These are phyloP conservation scores for Brachionus paranguensis DNA, from an alignment of 1,140 invertebrate species.

Conservation along the genomic window DNA sequence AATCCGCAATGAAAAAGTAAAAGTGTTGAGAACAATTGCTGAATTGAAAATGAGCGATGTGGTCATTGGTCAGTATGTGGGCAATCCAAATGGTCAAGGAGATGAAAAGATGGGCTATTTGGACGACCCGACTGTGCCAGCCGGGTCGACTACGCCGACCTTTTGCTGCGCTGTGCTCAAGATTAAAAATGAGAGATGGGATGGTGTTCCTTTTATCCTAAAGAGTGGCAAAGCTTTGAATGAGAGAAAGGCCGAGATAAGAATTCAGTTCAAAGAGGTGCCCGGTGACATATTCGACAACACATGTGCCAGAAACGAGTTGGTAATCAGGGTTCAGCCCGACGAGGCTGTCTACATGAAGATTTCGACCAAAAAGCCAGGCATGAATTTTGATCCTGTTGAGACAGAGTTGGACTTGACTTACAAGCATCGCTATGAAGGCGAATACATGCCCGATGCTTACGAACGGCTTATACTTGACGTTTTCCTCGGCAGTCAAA, in stretches of 20 bases:
- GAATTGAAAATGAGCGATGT: slow-evolving; percentile 73
- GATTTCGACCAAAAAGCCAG: slow-evolving; percentile 95
- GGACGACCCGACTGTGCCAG: slow-evolving; percentile 87
- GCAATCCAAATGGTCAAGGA: slow-evolving; percentile 71
- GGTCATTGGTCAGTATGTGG: slow-evolving; percentile 93
- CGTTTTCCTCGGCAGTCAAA: slow-evolving; percentile 93
- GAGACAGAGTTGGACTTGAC: slow-evolving; percentile 96
- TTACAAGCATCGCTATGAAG: slow-evolving; percentile 83
- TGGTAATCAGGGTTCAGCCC: slow-evolving; percentile 95
- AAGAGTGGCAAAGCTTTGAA: slow-evolving; percentile 67
- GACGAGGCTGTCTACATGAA: slow-evolving; percentile 97
- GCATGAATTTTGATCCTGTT: slow-evolving; percentile 90
- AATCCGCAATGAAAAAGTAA: slow-evolving; percentile 92
- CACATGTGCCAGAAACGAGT: slow-evolving; percentile 68
- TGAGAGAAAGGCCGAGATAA: slow-evolving; percentile 94
- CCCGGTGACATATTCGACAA: slow-evolving; percentile 79
- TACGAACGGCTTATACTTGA: slow-evolving; percentile 95
- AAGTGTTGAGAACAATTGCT: slow-evolving; percentile 82
- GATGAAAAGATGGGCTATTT: slow-evolving; percentile 78
- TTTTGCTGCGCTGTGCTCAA: slow-evolving; percentile 78
- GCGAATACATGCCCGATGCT: slow-evolving; percentile 83
- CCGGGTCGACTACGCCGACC: slow-evolving; percentile 80
- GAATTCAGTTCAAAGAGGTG: slow-evolving; percentile 88
- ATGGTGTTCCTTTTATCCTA: slow-evolving; percentile 94
- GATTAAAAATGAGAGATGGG: slow-evolving; percentile 97